Evolutionary conservation across 2,888 invertebrate species (phyloP).

Genomic region (Gisinianus flammeolus): DNA sequence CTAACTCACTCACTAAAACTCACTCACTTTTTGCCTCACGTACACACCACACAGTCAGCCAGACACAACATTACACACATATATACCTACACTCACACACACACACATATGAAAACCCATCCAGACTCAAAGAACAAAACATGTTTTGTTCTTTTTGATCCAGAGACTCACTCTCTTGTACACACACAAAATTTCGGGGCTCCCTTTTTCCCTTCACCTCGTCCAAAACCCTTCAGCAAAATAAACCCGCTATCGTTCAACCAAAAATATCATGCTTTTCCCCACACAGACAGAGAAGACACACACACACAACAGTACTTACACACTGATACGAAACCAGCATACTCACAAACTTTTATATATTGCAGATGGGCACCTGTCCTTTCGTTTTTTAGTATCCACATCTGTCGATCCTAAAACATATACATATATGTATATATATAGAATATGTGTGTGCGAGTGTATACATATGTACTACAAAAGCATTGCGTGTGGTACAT

Average conservation of each 20-base stretch:
- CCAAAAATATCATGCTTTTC: neutral
- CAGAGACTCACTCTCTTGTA: too few relatives aligned
- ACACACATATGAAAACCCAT: too few relatives aligned
- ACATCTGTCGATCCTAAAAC: too few relatives aligned
- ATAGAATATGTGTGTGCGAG: too few relatives aligned
- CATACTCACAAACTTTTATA: neutral
- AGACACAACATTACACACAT: conserved; percentile 23
- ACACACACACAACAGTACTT: neutral
- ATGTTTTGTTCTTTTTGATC: too few relatives aligned
- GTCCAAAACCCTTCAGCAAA: conserved; percentile 17
- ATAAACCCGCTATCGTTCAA: conserved; percentile 31
- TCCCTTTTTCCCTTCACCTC: conserved; percentile 20
- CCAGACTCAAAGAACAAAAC: too few relatives aligned
- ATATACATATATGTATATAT: too few relatives aligned
- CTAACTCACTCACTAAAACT: conserved; percentile 9
- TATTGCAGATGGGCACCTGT: conserved; percentile 3
- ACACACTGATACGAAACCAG: neutral
- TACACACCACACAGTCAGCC: conserved; percentile 13
- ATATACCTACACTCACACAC: neutral
- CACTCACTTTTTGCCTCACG: conserved; percentile 26
- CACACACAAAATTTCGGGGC: conserved; percentile 12
- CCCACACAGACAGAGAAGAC: neutral
- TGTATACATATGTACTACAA: too few relatives aligned
- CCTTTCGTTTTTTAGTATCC: neutral
- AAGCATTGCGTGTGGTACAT: too few relatives aligned